Evolutionary conservation across 2,888 invertebrate species (phyloP), one percentile per base, ranked within the genome.

Genomic region (Volucella inflata): DNA sequence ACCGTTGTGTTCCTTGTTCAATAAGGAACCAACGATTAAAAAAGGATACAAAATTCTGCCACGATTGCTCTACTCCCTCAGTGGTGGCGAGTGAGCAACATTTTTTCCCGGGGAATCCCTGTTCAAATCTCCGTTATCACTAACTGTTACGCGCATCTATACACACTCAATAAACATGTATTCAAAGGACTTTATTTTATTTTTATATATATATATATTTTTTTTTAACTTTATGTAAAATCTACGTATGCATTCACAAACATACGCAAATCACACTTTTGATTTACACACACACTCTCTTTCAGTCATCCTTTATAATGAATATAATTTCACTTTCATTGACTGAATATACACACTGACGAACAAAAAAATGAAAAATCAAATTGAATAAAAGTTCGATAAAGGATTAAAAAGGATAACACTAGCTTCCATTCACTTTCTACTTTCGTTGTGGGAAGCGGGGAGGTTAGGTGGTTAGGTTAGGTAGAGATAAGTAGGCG

Each of bases 241-340:
- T 67, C 51, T 50, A 68, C 62, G 59, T 64, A 81, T 64, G 68
- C 60, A 72, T 48, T 14, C 71, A 44, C n/a, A 50, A 60, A 10
- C 67, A 75, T 62, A 74, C 68, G 78, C 67, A 48, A 72, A 72
- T 76, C 62, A 72, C 60, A 72, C 76, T 36, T 0, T 30, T 65
- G 59, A 70, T 42, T 78, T 30, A 74, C 65, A 65, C 62, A 77
- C 76, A 42, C 46, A 38, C 57, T 57, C 51, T 60, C 30, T 9
- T 21, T 65, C 55, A 64, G 40, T 72, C 55, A 68, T 76, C 71
- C 68, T 77, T 85, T 44, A 46, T n/a, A 55, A 48, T 21, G 42
- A 50, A 50, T n/a, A 14, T 11, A 59, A 67, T 65, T 79, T 79
- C 64, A 83, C 64, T 74, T 83, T 75, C 53, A 79, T 65, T 65